phyloP scores from a whole-genome alignment of 2,113 vertebrate species.

The Spea multiplicata region DNA sequence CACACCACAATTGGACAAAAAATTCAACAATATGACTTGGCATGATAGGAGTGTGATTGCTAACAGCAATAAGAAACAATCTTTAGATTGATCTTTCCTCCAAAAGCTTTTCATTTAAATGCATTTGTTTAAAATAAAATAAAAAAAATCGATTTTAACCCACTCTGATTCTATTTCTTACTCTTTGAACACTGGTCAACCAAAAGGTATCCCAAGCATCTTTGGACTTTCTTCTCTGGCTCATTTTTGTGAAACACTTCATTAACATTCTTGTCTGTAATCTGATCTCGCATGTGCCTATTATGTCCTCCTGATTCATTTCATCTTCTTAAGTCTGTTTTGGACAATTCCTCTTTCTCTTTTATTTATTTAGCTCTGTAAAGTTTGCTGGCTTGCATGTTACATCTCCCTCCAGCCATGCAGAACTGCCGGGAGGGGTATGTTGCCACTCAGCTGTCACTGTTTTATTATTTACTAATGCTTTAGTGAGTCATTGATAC shows the following conservation, averaged over 20 bases:
- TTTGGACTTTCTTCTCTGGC: no score
- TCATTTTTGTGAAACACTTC: background rate
- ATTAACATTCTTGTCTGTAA: background rate
- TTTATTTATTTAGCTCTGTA: conserved; percentile 17
- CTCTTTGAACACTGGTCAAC: no score
- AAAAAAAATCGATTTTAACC: no score
- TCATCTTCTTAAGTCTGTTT: conserved; percentile 8
- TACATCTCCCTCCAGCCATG: conserved; percentile 32
- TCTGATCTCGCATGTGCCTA: background rate
- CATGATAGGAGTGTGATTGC: no score
- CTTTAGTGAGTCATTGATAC: conserved; percentile 25
- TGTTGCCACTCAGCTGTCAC: conserved; percentile 32
- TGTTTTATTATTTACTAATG: conserved; percentile 22
- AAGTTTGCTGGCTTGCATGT: conserved; percentile 24
- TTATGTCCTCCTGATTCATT: background rate
- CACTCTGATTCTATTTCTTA: no score
- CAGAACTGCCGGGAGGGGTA: conserved; percentile 15
- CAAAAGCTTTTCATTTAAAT: no score
- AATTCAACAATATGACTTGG: no score
- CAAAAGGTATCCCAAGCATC: no score
- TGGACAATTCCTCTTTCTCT: conserved; percentile 2
- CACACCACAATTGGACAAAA: no score
- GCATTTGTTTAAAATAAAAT: no score
- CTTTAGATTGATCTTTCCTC: no score
- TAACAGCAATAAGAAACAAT: no score